These are phyloP conservation scores for Anas flavirostris DNA, from an alignment of 2,797 vertebrate species.

Conservation along the genomic window DNA sequence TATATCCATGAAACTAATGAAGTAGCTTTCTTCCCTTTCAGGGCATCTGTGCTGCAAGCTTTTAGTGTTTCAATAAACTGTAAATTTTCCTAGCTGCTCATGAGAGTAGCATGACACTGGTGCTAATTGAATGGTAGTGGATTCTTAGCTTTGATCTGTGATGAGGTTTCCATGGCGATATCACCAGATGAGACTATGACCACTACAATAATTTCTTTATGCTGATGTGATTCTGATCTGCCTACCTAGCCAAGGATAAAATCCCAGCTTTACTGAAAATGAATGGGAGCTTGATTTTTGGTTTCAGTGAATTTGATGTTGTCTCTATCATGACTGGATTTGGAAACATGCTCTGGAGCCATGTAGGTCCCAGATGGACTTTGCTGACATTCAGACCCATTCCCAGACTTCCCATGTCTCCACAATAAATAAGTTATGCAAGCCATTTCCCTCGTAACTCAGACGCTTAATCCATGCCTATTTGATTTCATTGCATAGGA, in stretches of 20 bases:
- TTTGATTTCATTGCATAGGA: neutral
- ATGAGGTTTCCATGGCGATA: conserved; percentile 44
- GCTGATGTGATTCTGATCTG: neutral
- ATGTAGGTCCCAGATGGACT: neutral
- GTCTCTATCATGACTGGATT: neutral
- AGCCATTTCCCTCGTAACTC: neutral
- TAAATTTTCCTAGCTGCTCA: neutral
- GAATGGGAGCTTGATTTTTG: neutral
- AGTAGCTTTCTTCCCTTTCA: neutral
- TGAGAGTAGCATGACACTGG: neutral
- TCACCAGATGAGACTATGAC: neutral
- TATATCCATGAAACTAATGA: neutral
- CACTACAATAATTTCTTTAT: neutral
- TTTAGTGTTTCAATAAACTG: neutral
- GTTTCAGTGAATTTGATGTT: neutral
- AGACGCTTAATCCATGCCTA: neutral
- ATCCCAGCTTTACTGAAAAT: neutral
- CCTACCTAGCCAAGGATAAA: neutral
- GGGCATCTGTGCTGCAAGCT: neutral
- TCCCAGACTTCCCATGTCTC: neutral
- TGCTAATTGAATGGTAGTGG: conserved; percentile 9
- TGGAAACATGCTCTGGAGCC: neutral
- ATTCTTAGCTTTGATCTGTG: neutral
- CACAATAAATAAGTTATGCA: neutral
- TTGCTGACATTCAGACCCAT: neutral